Evolutionary conservation across 2,888 invertebrate species (phyloP).

Genomic region (Hemistola chrysoprasaria): DNA sequence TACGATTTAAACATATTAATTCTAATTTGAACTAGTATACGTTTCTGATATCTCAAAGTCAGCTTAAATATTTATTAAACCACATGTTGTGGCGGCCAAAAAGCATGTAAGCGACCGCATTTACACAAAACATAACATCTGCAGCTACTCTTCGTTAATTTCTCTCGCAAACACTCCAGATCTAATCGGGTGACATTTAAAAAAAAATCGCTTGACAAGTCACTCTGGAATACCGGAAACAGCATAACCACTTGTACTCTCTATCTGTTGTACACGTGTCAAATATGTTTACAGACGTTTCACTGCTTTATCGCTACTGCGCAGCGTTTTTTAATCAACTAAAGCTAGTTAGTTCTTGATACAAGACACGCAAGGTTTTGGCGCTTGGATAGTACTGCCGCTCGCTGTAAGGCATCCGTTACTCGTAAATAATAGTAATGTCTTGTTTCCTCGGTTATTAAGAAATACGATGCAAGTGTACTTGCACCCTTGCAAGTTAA

Average conservation of each 20-base stretch:
- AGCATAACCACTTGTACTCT: conserved; percentile 50
- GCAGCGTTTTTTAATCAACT: conserved; percentile 46
- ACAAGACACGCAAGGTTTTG: conserved; percentile 40
- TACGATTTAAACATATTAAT: too few relatives aligned
- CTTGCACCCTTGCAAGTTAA: conserved; percentile 6
- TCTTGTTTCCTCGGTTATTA: conserved; percentile 19
- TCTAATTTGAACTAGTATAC: too few relatives aligned
- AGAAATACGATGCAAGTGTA: conserved; percentile 18
- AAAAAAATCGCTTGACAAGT: conserved; percentile 45
- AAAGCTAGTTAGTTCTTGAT: conserved; percentile 27
- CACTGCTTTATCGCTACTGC: conserved; percentile 52
- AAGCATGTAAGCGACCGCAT: too few relatives aligned
- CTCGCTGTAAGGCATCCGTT: conserved; percentile 23
- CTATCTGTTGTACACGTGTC: conserved; percentile 68
- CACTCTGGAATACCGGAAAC: conserved; percentile 55
- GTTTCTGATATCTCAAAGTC: too few relatives aligned
- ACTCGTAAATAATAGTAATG: conserved; percentile 16
- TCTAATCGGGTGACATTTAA: conserved; percentile 41
- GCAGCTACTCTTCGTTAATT: conserved; percentile 37
- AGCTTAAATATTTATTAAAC: too few relatives aligned
- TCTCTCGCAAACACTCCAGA: conserved; percentile 38
- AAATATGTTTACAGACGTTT: conserved; percentile 59
- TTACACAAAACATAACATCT: conserved; percentile 43
- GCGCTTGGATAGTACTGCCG: conserved; percentile 20
- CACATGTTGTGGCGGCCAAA: too few relatives aligned